These are phyloP conservation scores for Diplolepis rosae DNA, from an alignment of 2,888 invertebrate species.

Conservation along the genomic window DNA sequence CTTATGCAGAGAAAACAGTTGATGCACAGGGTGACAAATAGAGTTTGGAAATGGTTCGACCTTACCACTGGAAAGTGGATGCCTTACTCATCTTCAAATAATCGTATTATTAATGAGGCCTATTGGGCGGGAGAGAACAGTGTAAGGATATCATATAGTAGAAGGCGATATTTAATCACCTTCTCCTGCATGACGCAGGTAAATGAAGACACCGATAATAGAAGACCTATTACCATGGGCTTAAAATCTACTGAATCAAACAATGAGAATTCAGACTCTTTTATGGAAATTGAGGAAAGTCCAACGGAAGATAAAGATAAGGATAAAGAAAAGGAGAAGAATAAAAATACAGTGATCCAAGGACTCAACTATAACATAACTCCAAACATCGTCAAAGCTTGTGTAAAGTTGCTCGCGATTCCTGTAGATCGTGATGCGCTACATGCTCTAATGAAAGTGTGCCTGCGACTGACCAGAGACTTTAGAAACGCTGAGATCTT, in stretches of 20 bases:
- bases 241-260: conserved; percentile 67
- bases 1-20: conserved; percentile 80
- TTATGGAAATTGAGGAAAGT: conserved; percentile 70
- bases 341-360: conserved; percentile 60
- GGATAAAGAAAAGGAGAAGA: conserved; percentile 7
- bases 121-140: conserved; percentile 83
- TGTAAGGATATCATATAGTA: conserved; percentile 82
- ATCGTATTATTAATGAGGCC: conserved; percentile 85
- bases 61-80: conserved; percentile 88
- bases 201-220: conserved; percentile 89
- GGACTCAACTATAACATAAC: conserved; percentile 69
- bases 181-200: conserved; percentile 88
- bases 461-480: conserved; percentile 83
- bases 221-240: conserved; percentile 84
- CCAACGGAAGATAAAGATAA: conserved; percentile 59
- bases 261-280: conserved; percentile 62
- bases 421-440: conserved; percentile 84
- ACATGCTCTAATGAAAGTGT: conserved; percentile 85
- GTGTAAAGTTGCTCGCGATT: conserved; percentile 81
- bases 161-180: conserved; percentile 85
- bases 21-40: conserved; percentile 79
- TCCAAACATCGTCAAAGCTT: conserved; percentile 74
- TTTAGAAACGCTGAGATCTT: conserved; percentile 84
- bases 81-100: conserved; percentile 82
- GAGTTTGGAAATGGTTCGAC: conserved; percentile 89